These are phyloP conservation scores for Fulica atra DNA, from an alignment of 2,113 vertebrate genomes.

Conservation along the genomic window DNA sequence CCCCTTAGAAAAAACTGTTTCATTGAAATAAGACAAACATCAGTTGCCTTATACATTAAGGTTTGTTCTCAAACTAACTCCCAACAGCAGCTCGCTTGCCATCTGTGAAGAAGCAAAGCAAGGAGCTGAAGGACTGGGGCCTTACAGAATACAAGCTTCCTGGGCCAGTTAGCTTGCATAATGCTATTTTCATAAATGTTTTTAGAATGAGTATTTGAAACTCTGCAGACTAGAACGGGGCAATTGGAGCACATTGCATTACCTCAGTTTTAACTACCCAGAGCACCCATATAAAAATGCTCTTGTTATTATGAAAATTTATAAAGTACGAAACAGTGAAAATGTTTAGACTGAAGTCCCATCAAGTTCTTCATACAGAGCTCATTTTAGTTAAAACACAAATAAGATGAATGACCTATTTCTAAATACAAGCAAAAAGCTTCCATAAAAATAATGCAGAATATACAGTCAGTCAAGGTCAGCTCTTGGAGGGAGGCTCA, in stretches of 20 bases:
- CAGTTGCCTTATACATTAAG: accelerated
- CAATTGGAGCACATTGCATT: background rate
- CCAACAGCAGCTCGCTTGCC: accelerated
- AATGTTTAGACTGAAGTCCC: background rate
- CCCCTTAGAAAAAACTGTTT: background rate
- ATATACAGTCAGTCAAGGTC: too few relatives aligned
- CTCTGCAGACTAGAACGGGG: background rate
- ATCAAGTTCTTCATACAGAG: background rate
- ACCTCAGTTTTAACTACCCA: background rate
- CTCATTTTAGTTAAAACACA: background rate
- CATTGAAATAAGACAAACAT: background rate
- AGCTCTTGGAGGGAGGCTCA: too few relatives aligned
- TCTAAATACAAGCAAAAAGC: too few relatives aligned
- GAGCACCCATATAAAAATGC: background rate
- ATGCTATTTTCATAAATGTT: too few relatives aligned
- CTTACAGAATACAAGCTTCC: accelerated
- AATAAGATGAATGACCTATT: too few relatives aligned
- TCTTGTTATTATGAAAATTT: background rate
- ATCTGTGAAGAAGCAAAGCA: background rate
- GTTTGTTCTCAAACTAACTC: background rate
- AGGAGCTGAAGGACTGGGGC: background rate
- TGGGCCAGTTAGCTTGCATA: background rate
- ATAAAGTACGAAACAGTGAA: background rate
- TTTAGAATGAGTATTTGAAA: background rate
- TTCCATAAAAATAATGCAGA: too few relatives aligned